These are phyloP conservation scores for Gerris lacustris DNA, from an alignment of 2,888 invertebrate species.

Conservation along the genomic window DNA sequence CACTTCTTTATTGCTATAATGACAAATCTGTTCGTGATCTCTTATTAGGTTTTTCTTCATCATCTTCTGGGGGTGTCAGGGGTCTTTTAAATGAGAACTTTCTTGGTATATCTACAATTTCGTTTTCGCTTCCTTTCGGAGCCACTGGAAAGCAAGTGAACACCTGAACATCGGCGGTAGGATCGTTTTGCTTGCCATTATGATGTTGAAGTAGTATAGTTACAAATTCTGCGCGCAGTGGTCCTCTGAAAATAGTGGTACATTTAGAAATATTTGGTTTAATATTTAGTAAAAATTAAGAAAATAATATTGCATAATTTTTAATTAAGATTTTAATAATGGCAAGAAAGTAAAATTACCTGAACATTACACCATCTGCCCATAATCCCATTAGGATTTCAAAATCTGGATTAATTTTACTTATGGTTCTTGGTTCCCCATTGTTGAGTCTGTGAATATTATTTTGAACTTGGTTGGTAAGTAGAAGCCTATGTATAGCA, in stretches of 20 bases:
- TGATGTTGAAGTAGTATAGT: conserved; percentile 3
- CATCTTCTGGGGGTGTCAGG: too few species aligned
- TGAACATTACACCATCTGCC: conserved; percentile 10
- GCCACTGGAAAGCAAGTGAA: background rate
- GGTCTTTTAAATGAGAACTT: too few species aligned
- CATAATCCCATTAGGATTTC: conserved; percentile 6
- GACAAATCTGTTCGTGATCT: too few species aligned
- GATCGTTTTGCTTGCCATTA: background rate
- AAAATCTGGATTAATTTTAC: background rate
- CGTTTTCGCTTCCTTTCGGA: too few species aligned
- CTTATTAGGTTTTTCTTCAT: too few species aligned
- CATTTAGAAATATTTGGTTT: too few species aligned
- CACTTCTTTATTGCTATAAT: too few species aligned
- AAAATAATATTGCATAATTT: too few species aligned
- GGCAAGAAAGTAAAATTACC: background rate
- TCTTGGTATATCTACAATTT: too few species aligned
- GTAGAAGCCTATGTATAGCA: background rate
- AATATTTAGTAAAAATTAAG: too few species aligned
- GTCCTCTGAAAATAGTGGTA: background rate
- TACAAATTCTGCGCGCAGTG: background rate
- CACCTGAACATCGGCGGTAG: background rate
- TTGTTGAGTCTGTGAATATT: background rate
- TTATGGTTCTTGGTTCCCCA: background rate
- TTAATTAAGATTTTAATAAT: too few species aligned
- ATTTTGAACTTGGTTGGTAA: background rate